These are phyloP conservation scores for Molossus alvarezi DNA, from an alignment of 2,797 vertebrate genomes.

Conservation along the genomic window DNA sequence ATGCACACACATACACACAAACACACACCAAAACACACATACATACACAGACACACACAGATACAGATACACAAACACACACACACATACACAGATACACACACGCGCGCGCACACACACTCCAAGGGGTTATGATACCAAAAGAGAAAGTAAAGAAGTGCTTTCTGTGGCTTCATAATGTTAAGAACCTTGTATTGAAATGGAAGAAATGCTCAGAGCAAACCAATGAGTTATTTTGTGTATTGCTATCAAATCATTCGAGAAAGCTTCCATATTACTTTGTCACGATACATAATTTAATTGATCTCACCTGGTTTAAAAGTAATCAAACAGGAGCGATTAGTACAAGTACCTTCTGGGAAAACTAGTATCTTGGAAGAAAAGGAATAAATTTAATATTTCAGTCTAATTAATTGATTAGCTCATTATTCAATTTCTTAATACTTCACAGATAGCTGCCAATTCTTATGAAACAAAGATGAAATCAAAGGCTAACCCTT, in stretches of 20 bases:
- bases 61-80: no score
- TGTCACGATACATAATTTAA: slow-evolving; percentile 71
- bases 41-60: no score
- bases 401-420: slow-evolving; percentile 78
- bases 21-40: no score
- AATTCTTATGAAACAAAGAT: slow-evolving; percentile 60
- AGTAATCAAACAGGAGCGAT: slow-evolving; percentile 98
- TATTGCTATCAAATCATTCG: slow-evolving; percentile 19
- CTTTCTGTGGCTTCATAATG: neutral
- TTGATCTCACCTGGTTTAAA: slow-evolving; percentile 97
- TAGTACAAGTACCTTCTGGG: slow-evolving; percentile 99
- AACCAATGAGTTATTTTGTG: neutral
- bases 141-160: slow-evolving; percentile 48
- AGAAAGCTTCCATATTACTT: slow-evolving; percentile 62
- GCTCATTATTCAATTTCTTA: slow-evolving; percentile 63
- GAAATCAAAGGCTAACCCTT: slow-evolving; percentile 7
- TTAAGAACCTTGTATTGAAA: slow-evolving; percentile 26
- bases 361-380: slow-evolving; percentile 96
- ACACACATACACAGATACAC: no score
- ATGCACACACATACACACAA: no score
- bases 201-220: slow-evolving; percentile 14
- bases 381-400: slow-evolving; percentile 85
- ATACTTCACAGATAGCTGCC: slow-evolving; percentile 45
- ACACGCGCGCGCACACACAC: neutral
- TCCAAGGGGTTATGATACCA: neutral